phyloP scores from a whole-genome alignment of 2,888 invertebrate genomes.

The Neria commutata region DNA sequence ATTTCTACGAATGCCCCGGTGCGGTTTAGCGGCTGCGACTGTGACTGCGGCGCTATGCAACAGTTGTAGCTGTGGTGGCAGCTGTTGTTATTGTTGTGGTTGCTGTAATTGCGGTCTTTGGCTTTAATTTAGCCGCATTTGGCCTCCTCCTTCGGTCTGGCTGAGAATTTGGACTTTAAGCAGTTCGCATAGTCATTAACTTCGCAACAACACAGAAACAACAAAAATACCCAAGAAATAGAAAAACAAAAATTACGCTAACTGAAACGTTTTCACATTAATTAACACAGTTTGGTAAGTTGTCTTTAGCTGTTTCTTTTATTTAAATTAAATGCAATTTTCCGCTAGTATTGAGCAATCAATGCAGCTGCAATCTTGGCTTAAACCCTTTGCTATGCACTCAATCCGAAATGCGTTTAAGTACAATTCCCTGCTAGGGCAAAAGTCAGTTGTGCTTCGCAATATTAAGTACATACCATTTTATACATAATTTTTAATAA shows the following conservation, averaged over 20 bases:
- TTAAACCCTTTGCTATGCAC: too few relatives aligned
- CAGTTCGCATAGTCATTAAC: neutral
- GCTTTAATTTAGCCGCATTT: conserved; percentile 3
- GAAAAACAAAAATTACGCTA: too few relatives aligned
- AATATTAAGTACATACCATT: too few relatives aligned
- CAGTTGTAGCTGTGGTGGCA: neutral
- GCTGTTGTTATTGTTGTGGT: neutral
- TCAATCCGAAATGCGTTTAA: too few relatives aligned
- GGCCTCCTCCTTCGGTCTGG: neutral
- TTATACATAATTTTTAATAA: too few relatives aligned
- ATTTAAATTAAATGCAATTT: too few relatives aligned
- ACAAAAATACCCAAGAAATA: too few relatives aligned
- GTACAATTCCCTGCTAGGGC: too few relatives aligned
- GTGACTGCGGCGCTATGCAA: neutral
- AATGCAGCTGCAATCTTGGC: too few relatives aligned
- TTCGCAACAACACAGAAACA: neutral
- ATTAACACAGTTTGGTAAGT: conserved; percentile 39
- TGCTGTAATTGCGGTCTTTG: neutral
- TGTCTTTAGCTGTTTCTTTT: neutral
- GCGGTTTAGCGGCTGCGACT: neutral
- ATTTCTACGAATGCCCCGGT: neutral
- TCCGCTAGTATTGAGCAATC: too few relatives aligned
- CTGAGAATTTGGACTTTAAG: neutral
- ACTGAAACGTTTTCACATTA: conserved; percentile 41
- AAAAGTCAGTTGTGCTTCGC: too few relatives aligned